These are phyloP conservation scores for Raillietiella orientalis DNA, from an alignment of 2,888 invertebrate genomes.

Conservation along the genomic window DNA sequence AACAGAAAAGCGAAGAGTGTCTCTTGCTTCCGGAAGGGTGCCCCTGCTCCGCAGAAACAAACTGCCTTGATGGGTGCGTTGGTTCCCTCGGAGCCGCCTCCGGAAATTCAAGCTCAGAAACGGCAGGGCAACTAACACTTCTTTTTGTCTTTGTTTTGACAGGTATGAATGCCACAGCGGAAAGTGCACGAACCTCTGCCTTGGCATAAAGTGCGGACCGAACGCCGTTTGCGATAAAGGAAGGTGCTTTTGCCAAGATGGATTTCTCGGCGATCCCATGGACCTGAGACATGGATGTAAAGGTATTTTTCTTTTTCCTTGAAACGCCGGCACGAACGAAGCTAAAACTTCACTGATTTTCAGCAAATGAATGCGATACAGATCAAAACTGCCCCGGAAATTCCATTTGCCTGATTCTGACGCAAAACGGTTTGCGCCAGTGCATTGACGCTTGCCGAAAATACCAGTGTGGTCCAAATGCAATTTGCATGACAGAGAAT, in stretches of 20 bases:
- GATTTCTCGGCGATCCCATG: constrained; percentile 37
- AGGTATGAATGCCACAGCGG: constrained; percentile 31
- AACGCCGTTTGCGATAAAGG: constrained; percentile 47
- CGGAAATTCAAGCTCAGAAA: no score
- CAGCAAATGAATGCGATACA: constrained; percentile 26
- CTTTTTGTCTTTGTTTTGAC: no score
- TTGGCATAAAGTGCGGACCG: constrained; percentile 39
- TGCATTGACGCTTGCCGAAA: constrained; percentile 62
- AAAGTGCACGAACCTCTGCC: constrained; percentile 40
- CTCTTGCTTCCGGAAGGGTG: no score
- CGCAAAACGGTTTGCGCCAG: constrained; percentile 29
- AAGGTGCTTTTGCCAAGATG: constrained; percentile 41
- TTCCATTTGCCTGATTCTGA: constrained; percentile 55
- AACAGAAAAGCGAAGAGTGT: constrained; percentile 8
- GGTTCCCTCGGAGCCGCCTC: constrained; percentile 34
- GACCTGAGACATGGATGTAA: constrained; percentile 34
- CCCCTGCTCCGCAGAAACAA: no score
- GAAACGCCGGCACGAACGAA: constrained; percentile 1
- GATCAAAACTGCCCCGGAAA: constrained; percentile 48
- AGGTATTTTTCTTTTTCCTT: background rate
- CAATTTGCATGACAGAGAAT: constrained; percentile 45
- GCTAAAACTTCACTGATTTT: background rate
- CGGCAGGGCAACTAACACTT: constrained; percentile 1
- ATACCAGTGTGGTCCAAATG: constrained; percentile 64
- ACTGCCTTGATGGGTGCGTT: constrained; percentile 28